Conservation (phyloP, 2,113 vertebrate species). For the Paramisgurnus dabryanus region DNA sequence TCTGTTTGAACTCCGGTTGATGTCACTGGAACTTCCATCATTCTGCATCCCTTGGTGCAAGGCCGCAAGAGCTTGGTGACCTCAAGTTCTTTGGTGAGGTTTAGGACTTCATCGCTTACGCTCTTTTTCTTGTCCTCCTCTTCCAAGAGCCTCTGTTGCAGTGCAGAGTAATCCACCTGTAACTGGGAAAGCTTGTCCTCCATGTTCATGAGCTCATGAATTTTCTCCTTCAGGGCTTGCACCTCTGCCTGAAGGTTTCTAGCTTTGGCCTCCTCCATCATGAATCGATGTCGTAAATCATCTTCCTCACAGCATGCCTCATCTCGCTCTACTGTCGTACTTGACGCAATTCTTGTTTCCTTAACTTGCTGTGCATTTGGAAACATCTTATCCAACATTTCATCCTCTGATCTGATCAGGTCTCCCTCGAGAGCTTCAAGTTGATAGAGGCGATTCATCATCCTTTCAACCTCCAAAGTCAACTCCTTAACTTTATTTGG, state of each 20-base stretch:
- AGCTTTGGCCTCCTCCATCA: slow-evolving; percentile 87
- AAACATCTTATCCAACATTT: slow-evolving; percentile 90
- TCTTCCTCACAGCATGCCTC: slow-evolving; percentile 86
- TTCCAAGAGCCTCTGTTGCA: slow-evolving; percentile 90
- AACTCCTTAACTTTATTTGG: slow-evolving; percentile 89
- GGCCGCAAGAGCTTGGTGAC: slow-evolving; percentile 87
- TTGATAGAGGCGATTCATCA: slow-evolving; percentile 91
- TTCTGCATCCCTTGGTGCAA: slow-evolving; percentile 87
- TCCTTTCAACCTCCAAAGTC: slow-evolving; percentile 87
- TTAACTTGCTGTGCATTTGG: slow-evolving; percentile 90
- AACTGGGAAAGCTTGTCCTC: slow-evolving; percentile 96
- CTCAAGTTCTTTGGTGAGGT: slow-evolving; percentile 91
- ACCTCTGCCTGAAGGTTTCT: slow-evolving; percentile 89
- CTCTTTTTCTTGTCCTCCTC: slow-evolving; percentile 91
- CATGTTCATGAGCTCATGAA: slow-evolving; percentile 97
- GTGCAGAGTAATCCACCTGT: slow-evolving; percentile 89
- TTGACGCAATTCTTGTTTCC: slow-evolving; percentile 89
- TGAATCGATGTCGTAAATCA: slow-evolving; percentile 82
- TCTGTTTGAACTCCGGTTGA: slow-evolving; percentile 94
- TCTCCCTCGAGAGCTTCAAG: slow-evolving; percentile 94
- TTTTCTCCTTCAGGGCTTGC: slow-evolving; percentile 96
- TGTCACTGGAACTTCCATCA: slow-evolving; percentile 84
- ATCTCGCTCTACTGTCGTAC: slow-evolving; percentile 89
- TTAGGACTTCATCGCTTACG: slow-evolving; percentile 89
- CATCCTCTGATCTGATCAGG: slow-evolving; percentile 94